Base-by-base conservation (phyloP, 2,797 vertebrate species). In the Lerista edwardsae region DNA sequence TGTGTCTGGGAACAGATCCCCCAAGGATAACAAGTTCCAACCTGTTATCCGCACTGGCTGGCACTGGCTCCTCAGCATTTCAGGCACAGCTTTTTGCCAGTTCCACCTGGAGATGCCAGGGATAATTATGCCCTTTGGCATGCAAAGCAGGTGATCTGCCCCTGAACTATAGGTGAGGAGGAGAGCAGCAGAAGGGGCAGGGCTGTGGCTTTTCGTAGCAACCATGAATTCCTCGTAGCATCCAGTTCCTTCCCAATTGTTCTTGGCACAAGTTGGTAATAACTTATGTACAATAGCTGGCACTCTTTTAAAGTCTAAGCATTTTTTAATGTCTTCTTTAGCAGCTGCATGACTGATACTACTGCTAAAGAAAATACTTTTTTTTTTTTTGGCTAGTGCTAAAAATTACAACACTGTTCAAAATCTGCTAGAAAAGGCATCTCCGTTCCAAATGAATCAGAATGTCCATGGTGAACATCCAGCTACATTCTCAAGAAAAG, bases 401-500 rank as follows among this genome's bases (percentile, higher is more conserved):
- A 75, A 82, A 93, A 88, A 88, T 62, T 44, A 17, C 83, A 90
- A 39, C 55, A 82, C 71, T 47, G 74, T 86, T 83, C 91, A 91
- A 91, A 93, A 89, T 77, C 61, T 89, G 27, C 73, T 91, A 87
- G 87, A 87, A 93, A 87, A 89, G 44, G 44, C 78, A 9, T 36
- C 44, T 80, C 44, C 84, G 91, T 94, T 92, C 87, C 84, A 89
- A 91, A 84, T 29, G 59, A 29, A 47, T 75, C 47, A 86, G 21
- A 79, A 89, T 12, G 67, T 2, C 1, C 78, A 88, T 87, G 83
- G 78, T 78, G 88, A 83, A 76, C 82, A 75, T 85, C 41, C 89
- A 88, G 55, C 47, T 82, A 84, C 76, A 84, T 90, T 93, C 88
- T 86, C 79, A 68, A 86, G 80, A 86, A 81, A 82, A 88, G 19